These are phyloP conservation scores for Lycia hirtaria DNA, from an alignment of 2,888 invertebrate species.

Conservation along the genomic window DNA sequence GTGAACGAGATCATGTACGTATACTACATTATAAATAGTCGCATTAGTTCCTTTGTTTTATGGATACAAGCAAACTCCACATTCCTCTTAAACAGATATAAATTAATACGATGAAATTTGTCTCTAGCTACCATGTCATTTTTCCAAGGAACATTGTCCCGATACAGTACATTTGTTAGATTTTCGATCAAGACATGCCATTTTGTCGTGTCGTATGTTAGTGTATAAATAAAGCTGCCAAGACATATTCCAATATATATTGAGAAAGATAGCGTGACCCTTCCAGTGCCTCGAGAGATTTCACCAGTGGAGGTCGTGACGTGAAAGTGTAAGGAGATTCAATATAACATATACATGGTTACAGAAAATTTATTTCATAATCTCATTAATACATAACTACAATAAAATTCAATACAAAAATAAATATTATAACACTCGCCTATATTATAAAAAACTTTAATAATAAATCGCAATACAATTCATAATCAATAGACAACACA, in stretches of 20 bases:
- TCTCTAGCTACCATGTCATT: neutral
- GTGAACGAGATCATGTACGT: too few relatives aligned
- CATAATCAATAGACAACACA: conserved; percentile 18
- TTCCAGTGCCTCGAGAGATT: conserved; percentile 23
- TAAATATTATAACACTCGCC: conserved; percentile 70
- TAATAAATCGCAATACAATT: conserved; percentile 45
- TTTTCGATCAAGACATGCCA: conserved; percentile 19
- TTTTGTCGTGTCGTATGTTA: conserved; percentile 23
- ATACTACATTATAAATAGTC: too few relatives aligned
- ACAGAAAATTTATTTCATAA: conserved; percentile 62
- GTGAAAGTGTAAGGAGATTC: conserved; percentile 30
- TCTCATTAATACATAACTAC: conserved; percentile 59
- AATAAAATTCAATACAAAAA: conserved; percentile 71
- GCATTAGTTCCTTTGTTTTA: neutral
- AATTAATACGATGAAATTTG: neutral
- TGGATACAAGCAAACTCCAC: too few relatives aligned
- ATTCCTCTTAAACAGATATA: neutral
- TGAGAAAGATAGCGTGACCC: conserved; percentile 25
- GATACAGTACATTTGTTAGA: conserved; percentile 7
- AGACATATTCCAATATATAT: conserved; percentile 24
- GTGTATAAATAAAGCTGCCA: conserved; percentile 27
- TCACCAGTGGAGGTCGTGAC: conserved; percentile 19
- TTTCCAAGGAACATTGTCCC: neutral
- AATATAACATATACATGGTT: conserved; percentile 40
- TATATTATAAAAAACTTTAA: conserved; percentile 47